Evolutionary conservation across 2,113 vertebrate genomes (phyloP).

Genomic region (Prietella phreatophila): DNA sequence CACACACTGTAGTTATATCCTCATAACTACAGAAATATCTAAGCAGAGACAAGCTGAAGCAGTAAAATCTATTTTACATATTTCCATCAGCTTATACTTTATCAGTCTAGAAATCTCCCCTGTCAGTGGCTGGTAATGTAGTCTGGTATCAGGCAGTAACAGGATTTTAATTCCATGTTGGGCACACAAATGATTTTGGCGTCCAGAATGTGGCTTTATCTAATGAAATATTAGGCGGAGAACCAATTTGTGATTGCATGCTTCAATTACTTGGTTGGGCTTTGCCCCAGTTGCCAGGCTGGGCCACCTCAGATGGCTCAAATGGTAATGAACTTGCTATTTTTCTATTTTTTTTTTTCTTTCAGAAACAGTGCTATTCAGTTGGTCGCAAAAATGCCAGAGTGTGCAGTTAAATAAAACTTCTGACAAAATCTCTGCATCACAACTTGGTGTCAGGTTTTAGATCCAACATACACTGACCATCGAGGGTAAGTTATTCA

Average conservation of each 20-base stretch:
- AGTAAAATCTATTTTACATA: constrained; percentile 26
- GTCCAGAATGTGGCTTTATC: constrained; percentile 68
- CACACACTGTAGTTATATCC: constrained; percentile 65
- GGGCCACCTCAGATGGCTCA: constrained; percentile 67
- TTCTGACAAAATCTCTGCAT: not conserved
- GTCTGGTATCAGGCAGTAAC: constrained; percentile 67
- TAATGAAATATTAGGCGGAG: constrained; percentile 78
- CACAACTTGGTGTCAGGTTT: not conserved
- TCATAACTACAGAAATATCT: constrained; percentile 24
- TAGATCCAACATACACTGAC: too few relatives aligned
- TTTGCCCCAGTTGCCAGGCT: constrained; percentile 70
- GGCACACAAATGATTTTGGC: constrained; percentile 74
- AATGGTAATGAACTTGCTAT: constrained; percentile 70
- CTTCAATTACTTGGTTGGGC: constrained; percentile 77
- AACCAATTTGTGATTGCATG: constrained; percentile 80
- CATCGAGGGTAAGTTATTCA: not conserved
- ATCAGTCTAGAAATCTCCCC: constrained; percentile 42
- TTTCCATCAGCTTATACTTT: constrained; percentile 44
- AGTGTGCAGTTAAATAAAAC: constrained; percentile 8
- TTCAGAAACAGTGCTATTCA: not conserved
- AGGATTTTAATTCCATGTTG: constrained; percentile 76
- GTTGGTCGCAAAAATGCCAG: not conserved
- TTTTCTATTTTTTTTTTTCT: not conserved
- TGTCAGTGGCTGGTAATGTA: constrained; percentile 50
- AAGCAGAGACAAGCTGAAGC: constrained; percentile 26